A percentile compares a stretch with the other conserved stretches of the same genome.
phyloP scores from a whole-genome alignment of 2,113 vertebrate species.

The Menura novaehollandiae region DNA sequence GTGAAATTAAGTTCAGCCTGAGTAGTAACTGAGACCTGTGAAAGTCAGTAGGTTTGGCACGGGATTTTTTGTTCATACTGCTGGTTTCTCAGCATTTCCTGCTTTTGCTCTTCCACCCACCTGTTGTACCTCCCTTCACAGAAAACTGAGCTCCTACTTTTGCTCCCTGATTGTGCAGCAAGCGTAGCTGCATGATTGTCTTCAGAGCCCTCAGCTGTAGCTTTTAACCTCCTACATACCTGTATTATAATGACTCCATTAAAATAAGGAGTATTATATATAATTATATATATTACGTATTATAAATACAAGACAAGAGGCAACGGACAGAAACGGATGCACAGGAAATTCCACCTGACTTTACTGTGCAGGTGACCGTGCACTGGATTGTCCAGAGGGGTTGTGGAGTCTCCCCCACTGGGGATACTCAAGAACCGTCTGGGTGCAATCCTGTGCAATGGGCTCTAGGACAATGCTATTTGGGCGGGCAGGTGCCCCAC shows the following conservation, averaged over 20 bases:
- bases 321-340: neutral
- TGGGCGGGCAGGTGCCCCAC: neutral
- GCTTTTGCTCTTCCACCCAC: neutral
- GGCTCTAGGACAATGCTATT: neutral
- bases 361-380: accelerated
- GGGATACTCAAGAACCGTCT: no score
- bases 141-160: neutral
- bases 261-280: neutral
- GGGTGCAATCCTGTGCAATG: neutral
- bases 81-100: neutral
- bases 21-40: neutral
- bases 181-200: neutral
- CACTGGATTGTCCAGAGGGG: neutral
- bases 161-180: accelerated
- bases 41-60: neutral
- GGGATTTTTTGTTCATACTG: neutral
- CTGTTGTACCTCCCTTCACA: neutral
- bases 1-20: neutral
- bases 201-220: neutral
- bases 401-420: neutral
- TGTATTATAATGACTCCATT: neutral
- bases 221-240: neutral
- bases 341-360: neutral
- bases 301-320: neutral
- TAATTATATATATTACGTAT: neutral